phyloP scores from a whole-genome alignment of 2,113 vertebrate species.

The Stigmatopora nigra region DNA sequence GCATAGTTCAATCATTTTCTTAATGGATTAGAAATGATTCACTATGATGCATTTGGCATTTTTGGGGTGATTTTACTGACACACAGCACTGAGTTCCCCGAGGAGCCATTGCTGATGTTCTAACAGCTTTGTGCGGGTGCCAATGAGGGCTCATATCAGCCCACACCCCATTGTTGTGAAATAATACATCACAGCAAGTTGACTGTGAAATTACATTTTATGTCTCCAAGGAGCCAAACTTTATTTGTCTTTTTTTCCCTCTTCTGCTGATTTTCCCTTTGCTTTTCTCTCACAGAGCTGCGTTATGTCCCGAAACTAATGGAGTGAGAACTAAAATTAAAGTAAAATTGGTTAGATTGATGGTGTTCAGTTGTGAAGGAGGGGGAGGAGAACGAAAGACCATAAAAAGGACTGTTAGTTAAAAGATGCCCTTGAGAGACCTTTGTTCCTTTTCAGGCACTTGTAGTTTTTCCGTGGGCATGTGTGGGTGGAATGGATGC shows the following conservation, averaged over 20 bases:
- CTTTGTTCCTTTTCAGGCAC: background rate
- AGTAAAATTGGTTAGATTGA: slow-evolving; percentile 64
- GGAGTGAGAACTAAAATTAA: slow-evolving; percentile 69
- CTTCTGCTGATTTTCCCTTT: background rate
- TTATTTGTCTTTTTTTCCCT: slow-evolving; percentile 32
- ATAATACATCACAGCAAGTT: slow-evolving; percentile 71
- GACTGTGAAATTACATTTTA: slow-evolving; percentile 76
- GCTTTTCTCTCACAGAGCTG: slow-evolving; percentile 22
- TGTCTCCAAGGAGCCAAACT: slow-evolving; percentile 63
- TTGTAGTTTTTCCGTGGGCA: background rate
- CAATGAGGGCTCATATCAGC: slow-evolving; percentile 50
- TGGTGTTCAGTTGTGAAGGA: slow-evolving; percentile 49
- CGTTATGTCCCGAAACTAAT: slow-evolving; percentile 66
- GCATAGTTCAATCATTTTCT: slow-evolving; percentile 2
- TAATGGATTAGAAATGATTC: slow-evolving; percentile 7
- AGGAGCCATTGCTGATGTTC: slow-evolving; percentile 39
- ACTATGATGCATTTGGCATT: slow-evolving; percentile 1
- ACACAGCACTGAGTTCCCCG: slow-evolving; percentile 13
- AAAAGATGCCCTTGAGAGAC: slow-evolving; percentile 57
- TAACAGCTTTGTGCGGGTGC: slow-evolving; percentile 45
- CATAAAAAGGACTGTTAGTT: slow-evolving; percentile 55
- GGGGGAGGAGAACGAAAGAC: slow-evolving; percentile 35
- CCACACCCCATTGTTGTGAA: slow-evolving; percentile 62
- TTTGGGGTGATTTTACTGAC: slow-evolving; percentile 9
- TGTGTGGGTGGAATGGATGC: background rate